Evolutionary conservation across 2,113 vertebrate genomes (phyloP).

Genomic region (Callaeas wilsoni): DNA sequence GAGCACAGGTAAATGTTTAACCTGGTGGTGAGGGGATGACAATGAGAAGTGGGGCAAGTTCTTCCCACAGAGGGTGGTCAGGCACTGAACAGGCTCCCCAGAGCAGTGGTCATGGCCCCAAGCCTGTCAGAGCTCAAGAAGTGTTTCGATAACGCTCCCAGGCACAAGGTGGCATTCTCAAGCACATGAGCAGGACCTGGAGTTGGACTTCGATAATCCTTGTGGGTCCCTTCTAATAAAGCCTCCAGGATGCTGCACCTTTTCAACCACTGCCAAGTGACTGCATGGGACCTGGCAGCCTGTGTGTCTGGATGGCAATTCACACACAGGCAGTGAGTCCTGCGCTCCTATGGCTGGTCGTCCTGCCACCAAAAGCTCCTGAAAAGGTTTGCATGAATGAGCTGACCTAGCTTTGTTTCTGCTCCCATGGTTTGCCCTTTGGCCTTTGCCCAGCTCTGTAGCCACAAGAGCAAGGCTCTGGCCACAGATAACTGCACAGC

Average conservation of each 20-base stretch:
- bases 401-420: slow-evolving; percentile 35
- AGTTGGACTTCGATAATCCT: neutral
- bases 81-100: neutral
- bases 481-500: slow-evolving; percentile 42
- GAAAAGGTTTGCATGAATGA: slow-evolving; percentile 45
- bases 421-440: slow-evolving; percentile 29
- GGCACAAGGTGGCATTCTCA: neutral
- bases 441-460: slow-evolving; percentile 38
- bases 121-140: neutral
- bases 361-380: neutral
- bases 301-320: neutral
- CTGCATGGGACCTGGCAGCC: neutral
- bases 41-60: neutral
- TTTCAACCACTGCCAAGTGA: neutral
- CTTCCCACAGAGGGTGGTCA: neutral
- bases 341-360: neutral
- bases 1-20: neutral
- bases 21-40: neutral
- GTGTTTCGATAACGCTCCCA: neutral
- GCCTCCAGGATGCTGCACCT: neutral
- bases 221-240: neutral
- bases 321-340: fast-evolving
- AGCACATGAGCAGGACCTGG: neutral
- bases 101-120: neutral
- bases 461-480: neutral